Conservation (phyloP, 2,113 vertebrate species). For the Pterocles burchelli region DNA sequence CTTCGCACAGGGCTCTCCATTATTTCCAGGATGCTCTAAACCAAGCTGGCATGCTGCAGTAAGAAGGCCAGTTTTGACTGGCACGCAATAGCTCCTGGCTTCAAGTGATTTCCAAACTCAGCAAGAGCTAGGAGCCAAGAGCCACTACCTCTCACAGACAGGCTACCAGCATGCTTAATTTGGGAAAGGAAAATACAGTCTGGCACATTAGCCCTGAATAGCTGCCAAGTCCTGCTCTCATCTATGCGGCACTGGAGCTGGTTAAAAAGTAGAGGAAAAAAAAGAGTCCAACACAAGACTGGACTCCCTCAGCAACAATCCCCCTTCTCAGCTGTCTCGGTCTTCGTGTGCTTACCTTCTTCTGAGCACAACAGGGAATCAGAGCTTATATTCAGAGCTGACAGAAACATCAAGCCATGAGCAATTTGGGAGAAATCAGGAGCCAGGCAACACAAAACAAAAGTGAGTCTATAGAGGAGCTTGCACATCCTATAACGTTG, state of each 20-base stretch:
- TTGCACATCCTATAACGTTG: not conserved
- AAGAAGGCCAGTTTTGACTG: not conserved
- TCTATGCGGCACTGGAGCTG: not conserved
- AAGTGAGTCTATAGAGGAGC: not conserved
- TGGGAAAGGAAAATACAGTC: constrained; percentile 64
- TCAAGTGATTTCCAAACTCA: constrained; percentile 33
- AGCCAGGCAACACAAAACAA: not conserved
- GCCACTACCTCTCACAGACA: constrained; percentile 43
- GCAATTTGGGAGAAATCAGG: not conserved
- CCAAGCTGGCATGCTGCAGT: not conserved
- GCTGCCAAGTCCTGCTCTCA: constrained; percentile 44
- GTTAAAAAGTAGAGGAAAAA: not conserved
- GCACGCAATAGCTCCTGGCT: not conserved
- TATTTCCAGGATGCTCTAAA: constrained; percentile 25
- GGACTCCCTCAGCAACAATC: not conserved
- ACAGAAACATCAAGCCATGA: not conserved
- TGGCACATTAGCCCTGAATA: constrained; percentile 22
- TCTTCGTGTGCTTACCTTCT: not conserved
- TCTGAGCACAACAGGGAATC: not conserved
- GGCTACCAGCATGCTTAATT: constrained; percentile 56
- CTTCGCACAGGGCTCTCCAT: not conserved
- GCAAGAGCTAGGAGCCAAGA: constrained; percentile 39
- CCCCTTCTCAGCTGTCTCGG: not conserved
- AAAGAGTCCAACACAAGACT: not conserved
- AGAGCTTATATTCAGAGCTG: not conserved